Conservation (phyloP, 2,113 vertebrate species). For the Dolichotis patagonum region DNA sequence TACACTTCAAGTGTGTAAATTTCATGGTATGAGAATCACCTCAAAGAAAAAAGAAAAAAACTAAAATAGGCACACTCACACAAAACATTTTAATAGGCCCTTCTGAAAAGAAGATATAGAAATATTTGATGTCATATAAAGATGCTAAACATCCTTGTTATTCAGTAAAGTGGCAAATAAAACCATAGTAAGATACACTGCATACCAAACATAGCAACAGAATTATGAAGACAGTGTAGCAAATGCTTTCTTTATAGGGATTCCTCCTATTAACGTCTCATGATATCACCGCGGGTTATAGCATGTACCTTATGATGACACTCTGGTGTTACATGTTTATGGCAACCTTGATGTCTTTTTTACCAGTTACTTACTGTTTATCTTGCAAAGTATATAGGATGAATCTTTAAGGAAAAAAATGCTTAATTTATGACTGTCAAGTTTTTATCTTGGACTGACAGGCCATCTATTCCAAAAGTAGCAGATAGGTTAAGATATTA, state of each 20-base stretch:
- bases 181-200: background rate
- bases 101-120: background rate
- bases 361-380: background rate
- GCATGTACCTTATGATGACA: background rate
- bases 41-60: background rate
- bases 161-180: slow-evolving; percentile 13
- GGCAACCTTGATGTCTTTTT: background rate
- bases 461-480: background rate
- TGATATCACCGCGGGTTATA: background rate
- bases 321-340: background rate
- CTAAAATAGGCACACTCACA: background rate
- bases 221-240: background rate
- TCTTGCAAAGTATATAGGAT: background rate
- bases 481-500: background rate
- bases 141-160: background rate
- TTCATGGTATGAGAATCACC: background rate
- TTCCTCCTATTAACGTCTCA: background rate
- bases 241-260: background rate
- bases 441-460: background rate
- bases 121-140: background rate
- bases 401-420: background rate
- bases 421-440: background rate
- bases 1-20: background rate
- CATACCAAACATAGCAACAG: background rate
- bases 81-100: background rate